Evolutionary conservation across 92 coral and sea anemone species (phyloP).

Genomic region (Phenganax stokvisi): DNA sequence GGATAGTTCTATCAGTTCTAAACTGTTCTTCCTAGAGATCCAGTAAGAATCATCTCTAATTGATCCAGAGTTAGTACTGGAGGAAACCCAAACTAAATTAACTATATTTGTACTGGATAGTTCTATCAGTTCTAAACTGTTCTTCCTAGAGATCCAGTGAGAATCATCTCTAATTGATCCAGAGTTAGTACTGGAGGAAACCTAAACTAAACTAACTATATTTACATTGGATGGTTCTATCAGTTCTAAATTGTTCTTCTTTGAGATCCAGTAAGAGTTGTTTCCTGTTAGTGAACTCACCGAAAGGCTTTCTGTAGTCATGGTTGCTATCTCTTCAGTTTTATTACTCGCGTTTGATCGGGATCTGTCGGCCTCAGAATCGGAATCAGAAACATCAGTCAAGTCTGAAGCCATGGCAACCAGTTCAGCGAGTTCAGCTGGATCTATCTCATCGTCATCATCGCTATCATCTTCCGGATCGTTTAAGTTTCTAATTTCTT

Average conservation of each 20-base stretch:
- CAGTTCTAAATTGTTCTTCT: conserved; percentile 33
- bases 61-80: background rate
- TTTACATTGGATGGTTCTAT: background rate
- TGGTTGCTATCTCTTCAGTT: conserved; percentile 65
- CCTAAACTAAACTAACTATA: background rate
- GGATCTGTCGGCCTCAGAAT: conserved; percentile 66
- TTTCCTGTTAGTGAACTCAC: conserved; percentile 41
- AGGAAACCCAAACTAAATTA: background rate
- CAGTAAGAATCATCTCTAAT: conserved; percentile 2
- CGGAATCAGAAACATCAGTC: conserved; percentile 64
- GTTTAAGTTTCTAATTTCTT: conserved; percentile 52
- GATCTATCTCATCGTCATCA: conserved; percentile 85
- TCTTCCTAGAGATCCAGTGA: conserved; percentile 42
- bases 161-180: conserved; percentile 28
- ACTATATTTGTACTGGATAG: background rate
- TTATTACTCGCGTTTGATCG: conserved; percentile 26
- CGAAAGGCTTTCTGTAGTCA: conserved; percentile 72
- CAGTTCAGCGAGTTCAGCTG: conserved; percentile 82
- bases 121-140: conserved; percentile 7
- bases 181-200: background rate
- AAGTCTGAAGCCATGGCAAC: conserved; percentile 92
- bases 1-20: background rate
- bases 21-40: conserved; percentile 50
- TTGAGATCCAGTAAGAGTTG: conserved; percentile 26
- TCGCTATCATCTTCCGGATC: conserved; percentile 83